Evolutionary conservation across 2,113 vertebrate genomes (phyloP).

Genomic region (Stercorarius parasiticus): DNA sequence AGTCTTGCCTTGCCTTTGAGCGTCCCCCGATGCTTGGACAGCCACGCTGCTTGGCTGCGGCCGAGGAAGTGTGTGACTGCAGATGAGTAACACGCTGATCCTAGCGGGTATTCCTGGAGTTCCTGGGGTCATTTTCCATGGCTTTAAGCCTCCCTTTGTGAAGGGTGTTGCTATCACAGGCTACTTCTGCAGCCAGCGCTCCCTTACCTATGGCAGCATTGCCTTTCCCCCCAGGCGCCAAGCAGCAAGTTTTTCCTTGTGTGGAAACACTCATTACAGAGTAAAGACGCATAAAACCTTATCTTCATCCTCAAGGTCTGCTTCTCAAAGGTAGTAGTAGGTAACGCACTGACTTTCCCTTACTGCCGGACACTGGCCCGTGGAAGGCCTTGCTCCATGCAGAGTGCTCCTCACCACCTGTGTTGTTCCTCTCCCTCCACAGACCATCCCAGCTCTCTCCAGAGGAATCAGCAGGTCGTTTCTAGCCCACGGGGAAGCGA

Average conservation of each 20-base stretch:
- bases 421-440: background rate
- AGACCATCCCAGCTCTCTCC: background rate
- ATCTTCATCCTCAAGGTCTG: background rate
- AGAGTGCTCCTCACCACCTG: accelerated
- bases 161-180: accelerated
- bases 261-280: background rate
- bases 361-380: background rate
- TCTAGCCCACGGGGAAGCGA: accelerated
- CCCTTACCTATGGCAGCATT: accelerated
- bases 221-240: background rate
- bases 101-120: background rate
- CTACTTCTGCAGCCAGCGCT: background rate
- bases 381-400: background rate
- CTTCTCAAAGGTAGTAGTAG: background rate
- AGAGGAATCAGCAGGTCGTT: background rate
- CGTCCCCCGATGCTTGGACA: accelerated
- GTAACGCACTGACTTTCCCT: background rate
- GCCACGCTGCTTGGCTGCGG: accelerated
- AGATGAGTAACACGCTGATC: accelerated
- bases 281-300: too few species aligned
- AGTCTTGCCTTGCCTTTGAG: background rate
- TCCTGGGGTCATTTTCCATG: background rate
- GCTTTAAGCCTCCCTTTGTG: background rate
- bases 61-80: background rate
- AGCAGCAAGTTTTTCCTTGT: background rate